Evolutionary conservation across 2,888 invertebrate genomes (phyloP), one percentile per base, ranked within the genome.

Genomic region (Noctua comes): DNA sequence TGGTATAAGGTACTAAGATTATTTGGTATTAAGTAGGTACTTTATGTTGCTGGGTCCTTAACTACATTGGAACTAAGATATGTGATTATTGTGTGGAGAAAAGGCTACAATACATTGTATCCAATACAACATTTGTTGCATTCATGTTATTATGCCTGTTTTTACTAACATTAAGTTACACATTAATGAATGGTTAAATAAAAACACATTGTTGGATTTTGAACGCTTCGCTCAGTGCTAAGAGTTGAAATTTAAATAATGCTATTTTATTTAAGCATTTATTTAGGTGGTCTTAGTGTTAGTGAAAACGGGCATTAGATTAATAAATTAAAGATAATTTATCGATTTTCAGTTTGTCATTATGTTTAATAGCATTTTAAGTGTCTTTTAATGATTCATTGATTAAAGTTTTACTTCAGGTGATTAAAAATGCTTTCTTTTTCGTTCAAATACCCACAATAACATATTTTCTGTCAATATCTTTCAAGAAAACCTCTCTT

Each of bases 21-120:
- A 86, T 86, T 88, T 79, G 77, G 76, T 86, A 59, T 69, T 73
- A 68, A 66, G 66, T 65, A 72, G 70, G 66, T 86, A 84, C 65
- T 48, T 31, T 57, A 69, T 24, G 66, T 68, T 64, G 84, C 31
- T 54, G 68, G 48, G 24, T 31, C 68, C 57, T 27, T 85, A 57
- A 73, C n/a, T 64, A 66, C 46, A 76, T 69, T 86, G 66, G 69
- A 75, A 76, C 27, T 78, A 62, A 72, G 79, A 86, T 86, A 84
- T 88, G 80, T 84, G 43, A 66, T 68, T 68, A 79, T 64, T 48
- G 46, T 64, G 54, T 80, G 54, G 16, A 72, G 54, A 66, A 77
- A 51, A 54, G 51, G 64, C 76, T 80, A 75, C 31, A 68, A 74
- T 75, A 68, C 7, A 51, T 48, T 62, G 80, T 31, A 62, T 59